Conservation (phyloP, 1,140 invertebrate genomes). For the Cryptotermes secundus region DNA sequence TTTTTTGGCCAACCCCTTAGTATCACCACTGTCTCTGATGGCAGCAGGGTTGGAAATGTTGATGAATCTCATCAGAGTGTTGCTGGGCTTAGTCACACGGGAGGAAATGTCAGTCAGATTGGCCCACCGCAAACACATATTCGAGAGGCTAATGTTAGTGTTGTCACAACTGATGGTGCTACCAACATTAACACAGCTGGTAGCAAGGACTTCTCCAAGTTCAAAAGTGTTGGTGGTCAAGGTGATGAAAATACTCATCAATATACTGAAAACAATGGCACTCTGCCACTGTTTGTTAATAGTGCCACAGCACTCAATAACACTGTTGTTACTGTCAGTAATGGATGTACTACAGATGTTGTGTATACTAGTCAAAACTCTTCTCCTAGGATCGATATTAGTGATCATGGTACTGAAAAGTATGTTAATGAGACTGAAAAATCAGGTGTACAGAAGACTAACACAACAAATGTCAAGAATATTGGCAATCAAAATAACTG, state of each 20-base stretch:
- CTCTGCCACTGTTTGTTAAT: slow-evolving; percentile 13
- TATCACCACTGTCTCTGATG: not conserved
- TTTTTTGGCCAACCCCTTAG: slow-evolving; percentile 3
- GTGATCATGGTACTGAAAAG: slow-evolving; percentile 14
- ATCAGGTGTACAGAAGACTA: slow-evolving; percentile 3
- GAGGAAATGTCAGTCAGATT: not conserved
- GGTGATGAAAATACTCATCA: not conserved
- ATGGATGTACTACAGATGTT: slow-evolving; percentile 24
- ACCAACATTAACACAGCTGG: not conserved
- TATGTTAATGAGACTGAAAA: slow-evolving; percentile 24
- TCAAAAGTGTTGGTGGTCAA: slow-evolving; percentile 5
- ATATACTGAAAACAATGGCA: not conserved
- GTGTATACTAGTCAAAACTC: slow-evolving; percentile 22
- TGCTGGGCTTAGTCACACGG: not conserved
- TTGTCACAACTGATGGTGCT: not conserved
- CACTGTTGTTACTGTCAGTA: slow-evolving; percentile 19
- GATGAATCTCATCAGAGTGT: slow-evolving; percentile 23
- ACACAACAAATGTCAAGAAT: slow-evolving; percentile 22
- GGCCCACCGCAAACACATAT: slow-evolving; percentile 32
- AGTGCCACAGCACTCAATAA: slow-evolving; percentile 14
- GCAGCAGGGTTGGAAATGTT: slow-evolving; percentile 11
- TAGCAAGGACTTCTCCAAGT: slow-evolving; percentile 7
- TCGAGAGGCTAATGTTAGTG: slow-evolving; percentile 25
- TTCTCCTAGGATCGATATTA: slow-evolving; percentile 2
- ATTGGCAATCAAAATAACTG: slow-evolving; percentile 4